phyloP scores from a whole-genome alignment of 2,888 invertebrate genomes.

The Agapostemon virescens region DNA sequence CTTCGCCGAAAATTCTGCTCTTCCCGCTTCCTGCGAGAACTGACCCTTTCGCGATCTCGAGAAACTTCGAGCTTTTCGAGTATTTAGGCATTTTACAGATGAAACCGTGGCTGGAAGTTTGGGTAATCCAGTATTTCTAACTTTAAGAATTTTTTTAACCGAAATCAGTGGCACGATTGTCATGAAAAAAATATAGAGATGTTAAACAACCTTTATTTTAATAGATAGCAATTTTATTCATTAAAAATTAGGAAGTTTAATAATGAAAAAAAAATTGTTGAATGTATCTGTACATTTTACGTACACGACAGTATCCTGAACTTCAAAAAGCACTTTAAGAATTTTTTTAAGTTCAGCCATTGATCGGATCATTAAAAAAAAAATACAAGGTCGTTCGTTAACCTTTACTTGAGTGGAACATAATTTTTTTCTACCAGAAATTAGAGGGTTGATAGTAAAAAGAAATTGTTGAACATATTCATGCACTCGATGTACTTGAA shows the following conservation, averaged over 20 bases:
- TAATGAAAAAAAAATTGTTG: neutral
- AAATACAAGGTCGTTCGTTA: neutral
- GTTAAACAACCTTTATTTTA: neutral
- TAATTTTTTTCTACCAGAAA: neutral
- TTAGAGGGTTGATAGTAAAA: neutral
- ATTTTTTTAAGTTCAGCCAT: neutral
- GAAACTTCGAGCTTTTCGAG: neutral
- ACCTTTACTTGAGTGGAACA: neutral
- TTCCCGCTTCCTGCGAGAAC: slow-evolving; percentile 35
- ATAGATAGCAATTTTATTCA: neutral
- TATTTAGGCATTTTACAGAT: too few species aligned
- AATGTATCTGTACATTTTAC: neutral
- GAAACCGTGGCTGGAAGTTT: neutral
- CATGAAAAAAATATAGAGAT: neutral
- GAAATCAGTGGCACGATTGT: neutral
- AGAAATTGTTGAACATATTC: neutral
- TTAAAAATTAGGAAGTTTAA: neutral
- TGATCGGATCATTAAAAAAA: neutral
- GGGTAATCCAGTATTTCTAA: neutral
- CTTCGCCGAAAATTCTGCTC: slow-evolving; percentile 57
- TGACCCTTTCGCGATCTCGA: neutral
- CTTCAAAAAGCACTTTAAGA: neutral
- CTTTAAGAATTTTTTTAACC: neutral
- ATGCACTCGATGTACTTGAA: neutral
- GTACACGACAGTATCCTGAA: too few species aligned